Evolutionary conservation across 2,113 vertebrate species (phyloP).

Genomic region (Typhlomys cinereus): DNA sequence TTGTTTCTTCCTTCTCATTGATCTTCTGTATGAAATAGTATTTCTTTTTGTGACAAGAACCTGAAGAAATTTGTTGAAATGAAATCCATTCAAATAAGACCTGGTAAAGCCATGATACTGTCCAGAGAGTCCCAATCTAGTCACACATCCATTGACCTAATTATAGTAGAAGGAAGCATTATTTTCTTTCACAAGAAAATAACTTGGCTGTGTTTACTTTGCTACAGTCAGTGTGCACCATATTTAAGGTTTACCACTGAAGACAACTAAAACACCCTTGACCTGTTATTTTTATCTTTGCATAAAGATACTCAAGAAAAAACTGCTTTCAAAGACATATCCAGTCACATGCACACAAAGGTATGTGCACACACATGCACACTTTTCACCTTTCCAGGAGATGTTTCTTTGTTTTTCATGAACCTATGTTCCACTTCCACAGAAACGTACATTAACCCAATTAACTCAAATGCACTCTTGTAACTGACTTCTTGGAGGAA

Average conservation of each 20-base stretch:
- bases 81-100: neutral
- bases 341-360: neutral
- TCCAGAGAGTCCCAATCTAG: too few relatives aligned
- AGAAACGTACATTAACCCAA: neutral
- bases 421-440: neutral
- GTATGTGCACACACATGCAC: fast-evolving
- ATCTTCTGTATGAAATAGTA: neutral
- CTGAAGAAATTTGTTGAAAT: neutral
- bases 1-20: neutral
- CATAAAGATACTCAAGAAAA: neutral
- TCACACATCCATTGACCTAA: fast-evolving
- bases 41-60: neutral
- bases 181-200: neutral
- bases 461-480: neutral
- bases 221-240: neutral
- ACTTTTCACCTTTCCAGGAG: neutral
- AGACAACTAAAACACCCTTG: too few relatives aligned
- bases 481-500: neutral
- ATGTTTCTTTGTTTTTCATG: neutral
- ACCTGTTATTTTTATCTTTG: neutral
- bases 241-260: neutral
- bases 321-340: neutral
- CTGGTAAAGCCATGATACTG: neutral
- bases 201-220: neutral
- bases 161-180: neutral